Base-by-base conservation (phyloP, 2,797 vertebrate genomes). In the Spheniscus humboldti region DNA sequence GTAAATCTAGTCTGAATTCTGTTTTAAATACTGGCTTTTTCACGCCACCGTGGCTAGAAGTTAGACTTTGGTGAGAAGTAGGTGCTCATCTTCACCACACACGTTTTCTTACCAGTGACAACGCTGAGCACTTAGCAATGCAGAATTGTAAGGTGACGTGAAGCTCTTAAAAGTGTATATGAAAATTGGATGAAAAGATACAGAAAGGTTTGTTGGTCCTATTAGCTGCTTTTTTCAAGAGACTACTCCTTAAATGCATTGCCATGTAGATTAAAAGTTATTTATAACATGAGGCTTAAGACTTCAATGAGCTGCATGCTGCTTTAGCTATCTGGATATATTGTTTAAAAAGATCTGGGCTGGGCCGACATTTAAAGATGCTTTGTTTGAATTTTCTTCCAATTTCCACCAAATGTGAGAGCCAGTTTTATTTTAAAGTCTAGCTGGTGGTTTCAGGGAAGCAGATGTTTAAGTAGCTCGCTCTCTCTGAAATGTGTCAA, bases 91-190 rank as follows among this genome's bases (percentile, higher is more conserved):
- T 22, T 48, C 6, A 28, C n/a, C 66, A 6, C 27, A 0, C 24
- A 4, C 12, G 6, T 20, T 23, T 6, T 11, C 48, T 28, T 7
- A 2, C 4, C 9, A 0, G n/a, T 1, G 28, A 18, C 30, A 1
- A 1, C 0, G 7, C 41, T 3, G 48, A 48, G 60, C 13, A 0
- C 22, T 18, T 3, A 7, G 85, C 60, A 5, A 4, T 9, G 47
- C 27, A 7, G n/a, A 10, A 8, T 2, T 8, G 35, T 10, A 8
- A 13, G 60, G 53, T 4, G 68, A 33, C 3, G 1, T 0, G 41
- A 50, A 20, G 37, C 24, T 30, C 43, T 14, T 12, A 3, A 6
- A 37, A 18, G 43, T 0, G 6, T 18, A 0, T 7, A 2, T 9
- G 43, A 18, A 10, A 39, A 48, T 2, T 1, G 33, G 30, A 13